These are phyloP conservation scores for Eulemur macaco DNA, from an alignment of 2,113 vertebrate species.

Conservation along the genomic window DNA sequence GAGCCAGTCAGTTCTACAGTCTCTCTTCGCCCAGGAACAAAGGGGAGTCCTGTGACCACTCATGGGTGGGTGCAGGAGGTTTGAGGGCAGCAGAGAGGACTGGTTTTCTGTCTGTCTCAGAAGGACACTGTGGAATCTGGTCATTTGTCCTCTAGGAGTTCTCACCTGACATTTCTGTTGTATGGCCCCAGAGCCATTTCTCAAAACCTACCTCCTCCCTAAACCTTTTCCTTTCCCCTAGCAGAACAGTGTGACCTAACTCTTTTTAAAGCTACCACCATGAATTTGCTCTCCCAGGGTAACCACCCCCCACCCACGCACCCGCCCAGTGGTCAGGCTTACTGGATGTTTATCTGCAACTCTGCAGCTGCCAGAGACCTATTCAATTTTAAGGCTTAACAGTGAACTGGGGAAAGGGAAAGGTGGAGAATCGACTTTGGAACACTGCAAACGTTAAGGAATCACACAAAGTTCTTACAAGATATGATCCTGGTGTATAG, in stretches of 20 bases:
- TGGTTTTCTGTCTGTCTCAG: neutral
- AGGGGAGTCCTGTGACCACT: neutral
- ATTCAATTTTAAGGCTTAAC: neutral
- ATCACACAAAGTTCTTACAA: neutral
- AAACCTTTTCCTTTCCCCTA: neutral
- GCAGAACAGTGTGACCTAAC: neutral
- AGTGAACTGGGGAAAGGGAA: neutral
- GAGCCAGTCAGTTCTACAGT: fast-evolving
- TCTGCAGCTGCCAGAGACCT: neutral
- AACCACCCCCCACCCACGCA: too few species aligned
- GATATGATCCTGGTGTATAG: neutral
- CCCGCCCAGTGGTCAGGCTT: neutral
- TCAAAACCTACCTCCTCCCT: neutral
- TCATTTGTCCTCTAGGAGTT: neutral
- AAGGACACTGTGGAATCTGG: too few species aligned
- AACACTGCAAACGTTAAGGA: neutral
- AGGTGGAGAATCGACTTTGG: neutral
- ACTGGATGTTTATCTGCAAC: neutral
- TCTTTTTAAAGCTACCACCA: neutral
- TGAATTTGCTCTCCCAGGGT: neutral
- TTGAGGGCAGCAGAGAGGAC: neutral
- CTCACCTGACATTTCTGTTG: neutral
- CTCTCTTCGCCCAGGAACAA: neutral
- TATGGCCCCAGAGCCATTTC: neutral
- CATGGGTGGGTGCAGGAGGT: neutral